These are phyloP conservation scores for Caenorhabditis wallacei DNA, from an alignment of 2,888 invertebrate genomes.

Conservation along the genomic window DNA sequence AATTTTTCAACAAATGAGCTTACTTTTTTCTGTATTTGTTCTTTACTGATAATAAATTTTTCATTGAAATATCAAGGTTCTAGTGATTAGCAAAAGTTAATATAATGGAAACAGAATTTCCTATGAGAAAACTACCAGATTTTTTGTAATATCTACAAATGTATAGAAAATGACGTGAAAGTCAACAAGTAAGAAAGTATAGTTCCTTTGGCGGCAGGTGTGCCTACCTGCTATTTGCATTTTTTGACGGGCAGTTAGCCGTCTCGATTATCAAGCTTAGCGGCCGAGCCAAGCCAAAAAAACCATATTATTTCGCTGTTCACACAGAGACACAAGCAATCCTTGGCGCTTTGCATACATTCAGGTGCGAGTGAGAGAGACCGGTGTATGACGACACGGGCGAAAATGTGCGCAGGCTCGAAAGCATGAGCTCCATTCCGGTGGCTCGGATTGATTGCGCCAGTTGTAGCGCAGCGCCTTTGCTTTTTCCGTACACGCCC, in stretches of 20 bases:
- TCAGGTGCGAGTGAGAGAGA: constrained; percentile 41
- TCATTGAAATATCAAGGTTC: too few relatives aligned
- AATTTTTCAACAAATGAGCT: constrained; percentile 31
- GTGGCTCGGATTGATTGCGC: constrained; percentile 48
- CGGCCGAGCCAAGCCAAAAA: constrained; percentile 28
- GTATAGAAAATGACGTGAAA: constrained; percentile 28
- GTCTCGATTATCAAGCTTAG: constrained; percentile 63
- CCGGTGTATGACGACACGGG: constrained; percentile 65
- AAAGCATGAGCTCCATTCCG: constrained; percentile 57
- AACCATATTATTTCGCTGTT: constrained; percentile 64
- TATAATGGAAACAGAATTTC: too few relatives aligned
- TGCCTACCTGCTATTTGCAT: constrained; percentile 58
- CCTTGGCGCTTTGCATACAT: constrained; percentile 49
- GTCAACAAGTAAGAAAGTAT: constrained; percentile 29
- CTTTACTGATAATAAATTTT: background rate
- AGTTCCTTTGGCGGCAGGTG: constrained; percentile 38
- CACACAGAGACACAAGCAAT: constrained; percentile 55
- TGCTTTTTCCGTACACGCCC: constrained; percentile 52
- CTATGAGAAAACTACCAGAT: too few relatives aligned
- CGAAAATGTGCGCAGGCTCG: constrained; percentile 31
- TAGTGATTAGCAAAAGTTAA: too few relatives aligned
- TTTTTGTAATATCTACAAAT: background rate
- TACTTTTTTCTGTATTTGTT: background rate
- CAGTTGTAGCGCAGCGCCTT: constrained; percentile 32
- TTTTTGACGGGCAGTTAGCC: constrained; percentile 53